Evolutionary conservation across 2,888 invertebrate genomes (phyloP), one percentile per base, ranked within the genome.

Genomic region (Cryptops parisi): DNA sequence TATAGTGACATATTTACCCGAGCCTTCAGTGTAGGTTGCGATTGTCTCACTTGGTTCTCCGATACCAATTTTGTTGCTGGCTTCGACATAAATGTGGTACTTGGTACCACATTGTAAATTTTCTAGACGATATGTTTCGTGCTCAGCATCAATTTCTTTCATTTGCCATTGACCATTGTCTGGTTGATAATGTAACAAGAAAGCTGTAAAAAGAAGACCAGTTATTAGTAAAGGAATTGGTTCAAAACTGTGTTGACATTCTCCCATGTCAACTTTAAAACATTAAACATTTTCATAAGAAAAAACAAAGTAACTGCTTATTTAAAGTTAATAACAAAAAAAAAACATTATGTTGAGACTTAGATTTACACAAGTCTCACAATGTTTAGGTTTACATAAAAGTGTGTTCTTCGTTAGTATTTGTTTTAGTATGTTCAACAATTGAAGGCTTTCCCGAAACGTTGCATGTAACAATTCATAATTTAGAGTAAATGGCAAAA

Each of bases 21-120:
- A 65, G 9, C 72, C 71, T 56, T 68, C 66, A 2, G 71, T 72
- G 50, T 63, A 63, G 24, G 66, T 65, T 15, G 63, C 61, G 12
- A 71, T 60, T 9, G 63, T 62, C 12, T 67, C 62, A 49, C 68
- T 69, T 46, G 65, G 62, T 12, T 61, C 61, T 19, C 69, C 67
- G 24, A 64, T 59, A 2, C 70, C 71, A 22, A 68, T 63, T 33
- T 54, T 52, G 33, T 69, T 68, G 46, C 61, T 59, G 21, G 69
- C 67, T 9, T 61, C 60, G 27, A 70, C 60, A 24, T 63, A 63
- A 55, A 69, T 65, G 44, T 65, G 64, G 58, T 69, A 70, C 9
- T 59, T 58, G 0, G 68, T 65, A 1, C 70, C 70, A 59, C 70
- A 70, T 47, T 63, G 60, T 43, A 70, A 60, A 22, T 64, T 64